Conservation (phyloP, 2,797 vertebrate genomes). For the Onychomys torridus region DNA sequence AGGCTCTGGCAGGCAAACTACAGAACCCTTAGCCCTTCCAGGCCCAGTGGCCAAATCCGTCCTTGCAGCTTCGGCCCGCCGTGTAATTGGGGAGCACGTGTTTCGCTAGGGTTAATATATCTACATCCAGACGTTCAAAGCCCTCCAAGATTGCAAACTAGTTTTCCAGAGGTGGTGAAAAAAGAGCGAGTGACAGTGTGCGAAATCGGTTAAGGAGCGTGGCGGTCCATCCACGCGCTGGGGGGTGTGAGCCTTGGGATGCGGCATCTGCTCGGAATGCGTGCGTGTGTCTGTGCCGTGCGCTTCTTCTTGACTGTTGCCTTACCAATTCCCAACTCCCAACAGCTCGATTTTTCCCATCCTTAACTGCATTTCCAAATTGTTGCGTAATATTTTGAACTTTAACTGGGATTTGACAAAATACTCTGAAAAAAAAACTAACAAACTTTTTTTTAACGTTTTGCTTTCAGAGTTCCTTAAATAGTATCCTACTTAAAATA, state of each 20-base stretch:
- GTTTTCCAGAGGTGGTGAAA: slow-evolving; percentile 69
- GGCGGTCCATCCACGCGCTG: neutral
- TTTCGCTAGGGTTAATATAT: slow-evolving; percentile 31
- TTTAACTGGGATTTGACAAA: slow-evolving; percentile 75
- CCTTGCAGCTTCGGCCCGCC: neutral
- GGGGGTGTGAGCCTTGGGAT: neutral
- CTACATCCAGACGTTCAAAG: neutral
- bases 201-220: slow-evolving; percentile 73
- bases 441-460: neutral
- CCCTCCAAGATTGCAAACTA: slow-evolving; percentile 52
- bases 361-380: slow-evolving; percentile 73
- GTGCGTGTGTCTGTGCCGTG: neutral
- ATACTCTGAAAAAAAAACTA: slow-evolving; percentile 29
- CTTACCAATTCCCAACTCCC: slow-evolving; percentile 53
- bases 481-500: slow-evolving; percentile 62
- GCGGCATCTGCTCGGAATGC: neutral
- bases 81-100: slow-evolving; percentile 45
- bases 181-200: slow-evolving; percentile 68
- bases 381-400: slow-evolving; percentile 78
- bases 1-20: neutral
- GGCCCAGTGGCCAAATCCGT: neutral
- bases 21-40: neutral
- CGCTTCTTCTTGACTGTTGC: slow-evolving; percentile 33
- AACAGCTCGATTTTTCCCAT: slow-evolving; percentile 70
- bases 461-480: slow-evolving; percentile 68